Evolutionary conservation across 2,797 vertebrate species (phyloP).

Genomic region (Ctenopoma kingsleyae): DNA sequence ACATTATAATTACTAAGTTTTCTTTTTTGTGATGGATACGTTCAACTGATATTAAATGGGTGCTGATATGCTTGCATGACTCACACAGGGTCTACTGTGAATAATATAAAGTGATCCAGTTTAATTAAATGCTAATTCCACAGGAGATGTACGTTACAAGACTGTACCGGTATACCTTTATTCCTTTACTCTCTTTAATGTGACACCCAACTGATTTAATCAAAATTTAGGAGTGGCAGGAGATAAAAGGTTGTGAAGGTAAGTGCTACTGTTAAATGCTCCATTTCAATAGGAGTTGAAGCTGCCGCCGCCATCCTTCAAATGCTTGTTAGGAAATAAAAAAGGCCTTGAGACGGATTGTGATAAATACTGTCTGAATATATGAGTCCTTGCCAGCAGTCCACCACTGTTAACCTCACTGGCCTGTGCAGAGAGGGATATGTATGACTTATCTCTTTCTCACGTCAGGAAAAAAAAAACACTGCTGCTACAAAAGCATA

Average conservation of each 20-base stretch:
- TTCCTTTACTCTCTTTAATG: conserved; percentile 11
- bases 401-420: conserved; percentile 58
- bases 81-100: conserved; percentile 2
- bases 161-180: conserved; percentile 6
- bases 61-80: conserved; percentile 35
- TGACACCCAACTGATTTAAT: conserved; percentile 16
- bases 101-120: conserved; percentile 8
- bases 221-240: background rate
- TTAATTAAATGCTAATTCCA: conserved; percentile 45
- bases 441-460: conserved; percentile 47
- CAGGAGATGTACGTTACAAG: conserved; percentile 11
- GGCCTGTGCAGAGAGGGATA: conserved; percentile 40
- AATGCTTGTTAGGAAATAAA: conserved; percentile 61
- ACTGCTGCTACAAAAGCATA: conserved; percentile 28
- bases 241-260: conserved; percentile 20
- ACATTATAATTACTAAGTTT: conserved; percentile 23
- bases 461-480: conserved; percentile 22
- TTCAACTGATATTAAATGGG: conserved; percentile 38
- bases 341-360: conserved; percentile 65
- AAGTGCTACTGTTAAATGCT: conserved; percentile 31
- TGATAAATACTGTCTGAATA: conserved; percentile 64
- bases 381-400: conserved; percentile 34
- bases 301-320: conserved; percentile 45
- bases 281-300: conserved; percentile 24
- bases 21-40: conserved; percentile 30